Conservation (phyloP, 2,888 invertebrate species). For the Aleiodes alternator region DNA sequence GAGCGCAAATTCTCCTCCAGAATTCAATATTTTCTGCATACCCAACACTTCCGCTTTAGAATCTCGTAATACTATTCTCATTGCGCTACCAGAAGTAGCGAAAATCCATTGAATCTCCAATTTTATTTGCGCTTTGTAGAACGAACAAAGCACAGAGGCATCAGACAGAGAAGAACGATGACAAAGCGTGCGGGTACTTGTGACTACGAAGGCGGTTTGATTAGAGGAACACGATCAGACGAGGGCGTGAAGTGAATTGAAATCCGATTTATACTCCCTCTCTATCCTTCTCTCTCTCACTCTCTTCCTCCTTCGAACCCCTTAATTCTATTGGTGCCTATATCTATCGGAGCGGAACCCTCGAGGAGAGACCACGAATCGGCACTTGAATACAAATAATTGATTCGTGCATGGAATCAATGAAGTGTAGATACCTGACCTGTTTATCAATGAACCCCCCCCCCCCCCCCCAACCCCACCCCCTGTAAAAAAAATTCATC, state of each 20-base stretch:
- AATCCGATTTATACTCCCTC: conserved; percentile 54
- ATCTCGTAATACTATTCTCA: too few relatives aligned
- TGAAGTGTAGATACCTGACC: conserved; percentile 20
- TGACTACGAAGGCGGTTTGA: conserved; percentile 55
- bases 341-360: conserved; percentile 27
- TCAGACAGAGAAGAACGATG: conserved; percentile 11
- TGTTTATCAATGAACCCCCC: not conserved
- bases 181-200: conserved; percentile 53
- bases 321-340: conserved; percentile 36
- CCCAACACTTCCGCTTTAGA: too few relatives aligned
- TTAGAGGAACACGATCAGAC: conserved; percentile 59
- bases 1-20: too few relatives aligned
- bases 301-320: not conserved
- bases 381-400: conserved; percentile 48
- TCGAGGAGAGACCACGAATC: conserved; percentile 41
- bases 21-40: too few relatives aligned
- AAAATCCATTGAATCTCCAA: too few relatives aligned
- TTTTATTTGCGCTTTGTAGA: too few relatives aligned
- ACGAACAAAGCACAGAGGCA: too few relatives aligned
- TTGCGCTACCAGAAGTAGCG: too few relatives aligned
- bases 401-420: conserved; percentile 41
- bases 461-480: too few relatives aligned
- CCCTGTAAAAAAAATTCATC: not conserved
- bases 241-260: conserved; percentile 56
- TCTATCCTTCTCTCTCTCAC: conserved; percentile 4